Conservation (phyloP, 2,888 invertebrate species). For the Stegana nigrithorax region DNA sequence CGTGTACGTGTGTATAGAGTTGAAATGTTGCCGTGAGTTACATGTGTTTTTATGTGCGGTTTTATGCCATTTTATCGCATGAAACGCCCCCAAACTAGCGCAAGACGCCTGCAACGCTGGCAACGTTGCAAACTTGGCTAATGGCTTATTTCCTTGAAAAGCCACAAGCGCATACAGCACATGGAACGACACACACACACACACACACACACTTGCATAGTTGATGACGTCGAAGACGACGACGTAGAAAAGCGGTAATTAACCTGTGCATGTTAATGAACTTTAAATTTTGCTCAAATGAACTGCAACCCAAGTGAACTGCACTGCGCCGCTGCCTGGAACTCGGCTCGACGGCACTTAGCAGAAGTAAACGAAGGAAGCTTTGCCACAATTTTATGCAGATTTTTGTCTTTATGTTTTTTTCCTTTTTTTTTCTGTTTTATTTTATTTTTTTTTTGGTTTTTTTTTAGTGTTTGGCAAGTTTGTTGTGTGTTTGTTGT, state of each 20-base stretch:
- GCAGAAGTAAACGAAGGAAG: neutral
- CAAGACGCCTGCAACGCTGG: slow-evolving; percentile 46
- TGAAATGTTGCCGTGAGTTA: slow-evolving; percentile 46
- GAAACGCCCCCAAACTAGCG: too few relatives aligned
- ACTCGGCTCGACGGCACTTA: slow-evolving; percentile 8
- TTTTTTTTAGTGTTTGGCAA: neutral
- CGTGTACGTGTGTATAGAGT: slow-evolving; percentile 8
- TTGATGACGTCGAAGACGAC: too few relatives aligned
- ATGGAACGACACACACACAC: too few relatives aligned
- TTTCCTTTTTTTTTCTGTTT: neutral
- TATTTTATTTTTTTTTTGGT: neutral
- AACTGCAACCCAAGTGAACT: neutral
- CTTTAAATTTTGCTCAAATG: slow-evolving; percentile 50
- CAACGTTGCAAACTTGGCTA: too few relatives aligned
- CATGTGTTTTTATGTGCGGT: slow-evolving; percentile 61
- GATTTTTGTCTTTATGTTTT: slow-evolving; percentile 51
- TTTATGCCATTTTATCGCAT: slow-evolving; percentile 58
- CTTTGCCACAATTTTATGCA: slow-evolving; percentile 40
- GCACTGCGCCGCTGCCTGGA: slow-evolving; percentile 1
- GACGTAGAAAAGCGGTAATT: slow-evolving; percentile 61
- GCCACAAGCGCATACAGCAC: too few relatives aligned
- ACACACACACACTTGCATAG: too few relatives aligned
- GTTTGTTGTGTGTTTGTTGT: neutral
- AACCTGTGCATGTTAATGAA: slow-evolving; percentile 66
- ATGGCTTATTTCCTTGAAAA: slow-evolving; percentile 64